Evolutionary conservation across 2,888 invertebrate species (phyloP), one percentile per base, ranked within the genome.

Genomic region (Pandemis corylana): DNA sequence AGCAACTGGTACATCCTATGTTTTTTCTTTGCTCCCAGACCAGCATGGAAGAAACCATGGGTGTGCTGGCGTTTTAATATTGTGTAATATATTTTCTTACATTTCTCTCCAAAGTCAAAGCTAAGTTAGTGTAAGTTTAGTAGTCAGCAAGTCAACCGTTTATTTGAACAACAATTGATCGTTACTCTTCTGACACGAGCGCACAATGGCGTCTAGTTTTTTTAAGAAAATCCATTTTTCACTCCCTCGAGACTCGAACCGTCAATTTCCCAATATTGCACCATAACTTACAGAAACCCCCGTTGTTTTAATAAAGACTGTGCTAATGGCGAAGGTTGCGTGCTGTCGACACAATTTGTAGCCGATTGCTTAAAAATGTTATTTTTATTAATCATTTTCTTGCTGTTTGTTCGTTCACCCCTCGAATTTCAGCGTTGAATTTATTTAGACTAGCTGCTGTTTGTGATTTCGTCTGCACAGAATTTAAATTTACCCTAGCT

Each of bases 261-360:
- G 66, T 66, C 66, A 36, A 66, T 51, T 66, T 36, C 20, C 36
- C 51, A 9, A 66, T 66, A 66, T 66, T 66, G 66, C 36, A 20
- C 66, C 7, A 66, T 66, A 51, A 66, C 13, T 66, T 66, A 66
- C 49, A 12, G 12, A 51, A n/a, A 6, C 15, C 51, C 65, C 51
- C 51, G 44, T 66, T 51, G 49, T 66, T 66, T 64, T 66, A 66
- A 51, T 66, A 66, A 66, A 51, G 51, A 66, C 66, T 49, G 5
- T 9, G 13, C 65, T 66, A 66, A 66, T 51, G 51, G 51, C 13
- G n/a, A 51, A 3, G 66, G 49, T 51, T 36, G 28, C 66, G n/a
- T 44, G 49, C 65, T 49, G 66, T 66, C 66, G 66, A n/a, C 51
- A 28, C 66, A 6, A 49, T 13, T 66, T 66, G 20, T 9, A 42